phyloP scores from a whole-genome alignment of 2,113 vertebrate species.

The Orycteropus afer region DNA sequence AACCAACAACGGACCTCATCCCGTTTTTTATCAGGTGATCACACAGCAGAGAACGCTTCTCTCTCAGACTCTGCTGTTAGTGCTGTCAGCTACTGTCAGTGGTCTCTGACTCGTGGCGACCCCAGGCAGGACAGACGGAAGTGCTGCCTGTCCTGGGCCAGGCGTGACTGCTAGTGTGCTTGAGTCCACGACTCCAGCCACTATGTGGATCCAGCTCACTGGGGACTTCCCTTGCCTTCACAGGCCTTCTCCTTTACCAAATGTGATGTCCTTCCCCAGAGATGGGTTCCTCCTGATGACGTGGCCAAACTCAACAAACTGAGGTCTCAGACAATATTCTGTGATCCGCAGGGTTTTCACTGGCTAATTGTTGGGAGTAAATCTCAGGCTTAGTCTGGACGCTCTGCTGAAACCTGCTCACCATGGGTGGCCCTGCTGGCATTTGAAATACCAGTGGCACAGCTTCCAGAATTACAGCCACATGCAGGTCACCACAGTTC shows the following conservation, averaged over 20 bases:
- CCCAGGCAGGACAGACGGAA: background rate
- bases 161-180: too few species aligned
- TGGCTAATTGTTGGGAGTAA: background rate
- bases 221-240: too few species aligned
- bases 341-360: background rate
- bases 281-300: background rate
- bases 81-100: background rate
- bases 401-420: too few species aligned
- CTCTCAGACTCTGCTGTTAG: background rate
- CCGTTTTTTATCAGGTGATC: background rate
- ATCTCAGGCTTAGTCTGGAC: background rate
- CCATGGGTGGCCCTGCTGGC: background rate
- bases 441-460: background rate
- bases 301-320: background rate
- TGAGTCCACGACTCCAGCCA: too few species aligned
- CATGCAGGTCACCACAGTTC: background rate
- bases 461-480: background rate
- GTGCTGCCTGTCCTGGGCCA: background rate
- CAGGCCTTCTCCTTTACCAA: too few species aligned
- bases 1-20: background rate
- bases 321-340: background rate
- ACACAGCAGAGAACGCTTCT: background rate
- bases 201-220: too few species aligned
- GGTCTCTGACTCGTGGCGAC: background rate
- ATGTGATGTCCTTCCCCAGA: background rate